Conservation (phyloP, 2,888 invertebrate species). For the Pediacus dermestoides region DNA sequence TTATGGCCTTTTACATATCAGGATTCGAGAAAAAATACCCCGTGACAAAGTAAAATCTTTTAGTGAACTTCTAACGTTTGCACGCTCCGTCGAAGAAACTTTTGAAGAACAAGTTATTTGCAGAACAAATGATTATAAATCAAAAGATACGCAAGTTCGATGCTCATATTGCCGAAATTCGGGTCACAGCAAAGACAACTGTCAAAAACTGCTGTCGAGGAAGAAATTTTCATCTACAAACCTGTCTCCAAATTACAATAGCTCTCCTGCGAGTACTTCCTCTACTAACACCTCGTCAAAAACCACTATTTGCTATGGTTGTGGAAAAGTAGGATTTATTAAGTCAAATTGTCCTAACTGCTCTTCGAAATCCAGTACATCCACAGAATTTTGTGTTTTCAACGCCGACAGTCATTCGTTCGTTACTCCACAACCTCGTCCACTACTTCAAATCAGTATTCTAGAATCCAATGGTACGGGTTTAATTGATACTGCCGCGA, state of each 20-base stretch:
- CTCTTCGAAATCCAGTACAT: not conserved
- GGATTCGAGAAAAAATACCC: slow-evolving; percentile 13
- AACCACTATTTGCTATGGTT: slow-evolving; percentile 9
- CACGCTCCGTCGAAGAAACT: slow-evolving; percentile 9
- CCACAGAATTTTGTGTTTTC: slow-evolving; percentile 7
- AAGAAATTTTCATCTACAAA: too few relatives aligned
- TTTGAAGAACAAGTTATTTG: too few relatives aligned
- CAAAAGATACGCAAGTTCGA: too few relatives aligned
- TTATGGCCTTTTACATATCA: slow-evolving; percentile 12
- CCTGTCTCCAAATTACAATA: too few relatives aligned
- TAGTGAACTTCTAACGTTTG: slow-evolving; percentile 10
- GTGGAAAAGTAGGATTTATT: slow-evolving; percentile 9
- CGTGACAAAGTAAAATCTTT: slow-evolving; percentile 10
- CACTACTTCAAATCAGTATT: slow-evolving; percentile 9
- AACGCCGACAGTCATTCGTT: slow-evolving; percentile 5
- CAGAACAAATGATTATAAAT: too few relatives aligned
- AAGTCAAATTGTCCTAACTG: slow-evolving; percentile 7
- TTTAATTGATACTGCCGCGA: slow-evolving; percentile 13
- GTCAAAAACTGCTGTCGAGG: slow-evolving; percentile 7
- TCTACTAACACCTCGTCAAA: too few relatives aligned
- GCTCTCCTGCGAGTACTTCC: too few relatives aligned
- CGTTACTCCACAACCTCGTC: slow-evolving; percentile 9
- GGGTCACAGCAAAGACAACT: slow-evolving; percentile 14
- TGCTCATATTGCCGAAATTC: too few relatives aligned
- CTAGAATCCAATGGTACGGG: slow-evolving; percentile 11